phyloP scores from a whole-genome alignment of 1,140 invertebrate species.

The Euura saliciscinereae region DNA sequence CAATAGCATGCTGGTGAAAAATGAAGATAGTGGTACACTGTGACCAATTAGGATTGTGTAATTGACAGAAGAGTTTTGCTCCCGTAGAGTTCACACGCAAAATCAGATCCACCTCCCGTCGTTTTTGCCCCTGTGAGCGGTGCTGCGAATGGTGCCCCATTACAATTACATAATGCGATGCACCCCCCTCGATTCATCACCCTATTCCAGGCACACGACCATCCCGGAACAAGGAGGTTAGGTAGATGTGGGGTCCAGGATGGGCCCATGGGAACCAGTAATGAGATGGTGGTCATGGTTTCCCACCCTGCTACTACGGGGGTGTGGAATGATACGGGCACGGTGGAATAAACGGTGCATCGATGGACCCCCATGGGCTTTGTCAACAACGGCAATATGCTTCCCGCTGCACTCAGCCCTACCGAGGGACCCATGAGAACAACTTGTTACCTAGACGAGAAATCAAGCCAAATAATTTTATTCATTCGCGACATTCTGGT shows the following conservation, averaged over 20 bases:
- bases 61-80: slow-evolving; percentile 3
- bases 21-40: not conserved
- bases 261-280: slow-evolving; percentile 58
- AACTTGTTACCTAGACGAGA: not conserved
- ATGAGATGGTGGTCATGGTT: slow-evolving; percentile 59
- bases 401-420: slow-evolving; percentile 21
- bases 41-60: not conserved
- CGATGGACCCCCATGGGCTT: slow-evolving; percentile 45
- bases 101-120: not conserved
- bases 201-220: slow-evolving; percentile 44
- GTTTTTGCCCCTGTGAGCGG: not conserved
- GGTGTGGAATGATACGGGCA: slow-evolving; percentile 43
- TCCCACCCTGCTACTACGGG: slow-evolving; percentile 41
- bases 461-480: not conserved
- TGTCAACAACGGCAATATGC: slow-evolving; percentile 61
- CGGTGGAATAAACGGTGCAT: slow-evolving; percentile 28
- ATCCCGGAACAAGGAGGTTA: slow-evolving; percentile 14
- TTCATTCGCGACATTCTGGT: not conserved
- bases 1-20: not conserved
- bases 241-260: not conserved
- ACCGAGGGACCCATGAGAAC: not conserved
- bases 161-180: slow-evolving; percentile 57
- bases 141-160: slow-evolving; percentile 36
- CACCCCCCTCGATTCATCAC: slow-evolving; percentile 40
- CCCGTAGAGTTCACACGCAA: not conserved